Evolutionary conservation across 2,113 vertebrate genomes (phyloP).

Genomic region (Isichthys henryi): DNA sequence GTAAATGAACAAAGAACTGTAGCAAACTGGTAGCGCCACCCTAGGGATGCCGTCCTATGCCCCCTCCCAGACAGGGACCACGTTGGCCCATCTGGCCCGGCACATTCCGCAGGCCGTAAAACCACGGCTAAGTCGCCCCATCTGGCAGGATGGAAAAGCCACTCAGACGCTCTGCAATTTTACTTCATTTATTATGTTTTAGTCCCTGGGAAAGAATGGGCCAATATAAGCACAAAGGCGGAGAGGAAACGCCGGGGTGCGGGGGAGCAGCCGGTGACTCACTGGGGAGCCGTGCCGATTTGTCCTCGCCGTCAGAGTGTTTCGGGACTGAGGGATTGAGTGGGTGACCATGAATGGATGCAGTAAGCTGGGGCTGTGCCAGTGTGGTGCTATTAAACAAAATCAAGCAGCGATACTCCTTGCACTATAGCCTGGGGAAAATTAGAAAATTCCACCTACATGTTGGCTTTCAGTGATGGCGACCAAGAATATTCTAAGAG

Average conservation of each 20-base stretch:
- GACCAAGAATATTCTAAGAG: background rate
- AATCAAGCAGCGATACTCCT: background rate
- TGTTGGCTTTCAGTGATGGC: background rate
- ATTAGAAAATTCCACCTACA: background rate
- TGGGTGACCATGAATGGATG: background rate
- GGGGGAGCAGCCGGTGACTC: background rate
- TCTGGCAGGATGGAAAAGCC: slow-evolving; percentile 8
- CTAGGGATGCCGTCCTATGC: background rate
- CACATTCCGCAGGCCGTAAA: background rate
- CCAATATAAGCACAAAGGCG: background rate
- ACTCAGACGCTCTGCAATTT: background rate
- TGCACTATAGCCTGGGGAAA: background rate
- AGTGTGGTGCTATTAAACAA: background rate
- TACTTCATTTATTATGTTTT: background rate
- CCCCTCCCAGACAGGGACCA: background rate
- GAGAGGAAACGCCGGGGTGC: background rate
- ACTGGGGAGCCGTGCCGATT: background rate
- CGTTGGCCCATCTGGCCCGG: background rate
- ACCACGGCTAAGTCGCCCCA: background rate
- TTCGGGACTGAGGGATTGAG: background rate
- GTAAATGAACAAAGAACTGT: background rate
- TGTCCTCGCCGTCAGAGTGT: background rate
- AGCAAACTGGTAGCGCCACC: background rate
- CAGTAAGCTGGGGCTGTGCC: background rate
- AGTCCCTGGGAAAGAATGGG: background rate